Percentiles rank a stretch among this genome's conserved stretches.
Evolutionary conservation across 2,888 invertebrate genomes (phyloP).

Genomic region (Melitaea athalia): DNA sequence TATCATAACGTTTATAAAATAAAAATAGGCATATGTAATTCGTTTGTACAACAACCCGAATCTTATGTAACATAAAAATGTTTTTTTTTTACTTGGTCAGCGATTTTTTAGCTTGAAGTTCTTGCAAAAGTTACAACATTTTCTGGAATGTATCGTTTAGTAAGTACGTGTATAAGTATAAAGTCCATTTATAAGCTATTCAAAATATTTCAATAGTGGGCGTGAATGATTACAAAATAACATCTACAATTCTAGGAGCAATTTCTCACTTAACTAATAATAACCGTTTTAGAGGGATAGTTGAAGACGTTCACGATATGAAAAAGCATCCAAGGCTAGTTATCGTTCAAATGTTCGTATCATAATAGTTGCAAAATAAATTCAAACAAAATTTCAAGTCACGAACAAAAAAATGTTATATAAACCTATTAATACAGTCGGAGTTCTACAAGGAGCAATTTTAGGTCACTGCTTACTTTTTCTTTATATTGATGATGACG

Average conservation of each 20-base stretch:
- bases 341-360: background rate
- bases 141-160: too few species aligned
- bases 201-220: slow-evolving; percentile 5
- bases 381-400: slow-evolving; percentile 23
- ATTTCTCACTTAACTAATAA: slow-evolving; percentile 40
- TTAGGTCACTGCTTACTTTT: slow-evolving; percentile 10
- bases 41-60: too few species aligned
- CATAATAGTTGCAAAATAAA: background rate
- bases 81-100: too few species aligned
- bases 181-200: background rate
- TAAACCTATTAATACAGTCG: background rate
- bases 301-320: slow-evolving; percentile 13
- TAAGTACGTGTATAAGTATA: background rate
- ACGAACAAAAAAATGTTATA: background rate
- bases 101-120: too few species aligned
- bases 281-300: slow-evolving; percentile 38
- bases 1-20: too few species aligned
- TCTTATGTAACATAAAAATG: too few species aligned
- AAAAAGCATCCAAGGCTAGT: background rate
- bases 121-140: too few species aligned
- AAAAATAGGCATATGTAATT: too few species aligned
- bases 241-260: slow-evolving; percentile 34
- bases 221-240: slow-evolving; percentile 43
- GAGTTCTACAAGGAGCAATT: slow-evolving; percentile 24
- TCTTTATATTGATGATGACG: slow-evolving; percentile 14